These are phyloP conservation scores for Meganola albula DNA, from an alignment of 2,888 invertebrate genomes.

Conservation along the genomic window DNA sequence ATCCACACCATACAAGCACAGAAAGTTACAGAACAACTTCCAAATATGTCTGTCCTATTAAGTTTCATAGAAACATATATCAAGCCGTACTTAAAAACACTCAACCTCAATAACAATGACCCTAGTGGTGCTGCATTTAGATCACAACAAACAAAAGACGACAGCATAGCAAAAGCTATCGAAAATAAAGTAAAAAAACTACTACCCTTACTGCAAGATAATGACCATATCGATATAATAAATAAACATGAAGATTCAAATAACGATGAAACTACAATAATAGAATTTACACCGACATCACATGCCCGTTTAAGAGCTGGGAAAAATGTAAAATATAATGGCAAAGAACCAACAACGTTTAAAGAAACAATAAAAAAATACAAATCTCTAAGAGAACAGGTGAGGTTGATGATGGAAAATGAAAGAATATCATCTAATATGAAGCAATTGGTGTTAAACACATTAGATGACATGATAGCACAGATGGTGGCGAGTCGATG, in stretches of 20 bases:
- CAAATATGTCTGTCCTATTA: not conserved
- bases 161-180: constrained; percentile 21
- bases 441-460: constrained; percentile 35
- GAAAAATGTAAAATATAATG: not conserved
- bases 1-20: not conserved
- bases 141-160: no score
- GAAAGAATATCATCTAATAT: constrained; percentile 43
- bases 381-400: constrained; percentile 41
- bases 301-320: not conserved
- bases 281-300: constrained; percentile 39
- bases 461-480: constrained; percentile 47
- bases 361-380: constrained; percentile 38
- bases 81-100: not conserved
- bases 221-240: constrained; percentile 13
- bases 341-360: constrained; percentile 18
- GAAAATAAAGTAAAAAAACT: constrained; percentile 36
- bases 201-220: constrained; percentile 40
- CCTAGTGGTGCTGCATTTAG: not conserved
- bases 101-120: no score
- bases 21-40: not conserved
- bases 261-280: constrained; percentile 42
- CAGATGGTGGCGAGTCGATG: constrained; percentile 42
- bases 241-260: constrained; percentile 31
- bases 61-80: not conserved
- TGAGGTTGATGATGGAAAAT: constrained; percentile 35